Percentiles rank a stretch among this genome's conserved stretches.
Conservation (phyloP, 1,140 invertebrate species). For the Atta cephalotes region DNA sequence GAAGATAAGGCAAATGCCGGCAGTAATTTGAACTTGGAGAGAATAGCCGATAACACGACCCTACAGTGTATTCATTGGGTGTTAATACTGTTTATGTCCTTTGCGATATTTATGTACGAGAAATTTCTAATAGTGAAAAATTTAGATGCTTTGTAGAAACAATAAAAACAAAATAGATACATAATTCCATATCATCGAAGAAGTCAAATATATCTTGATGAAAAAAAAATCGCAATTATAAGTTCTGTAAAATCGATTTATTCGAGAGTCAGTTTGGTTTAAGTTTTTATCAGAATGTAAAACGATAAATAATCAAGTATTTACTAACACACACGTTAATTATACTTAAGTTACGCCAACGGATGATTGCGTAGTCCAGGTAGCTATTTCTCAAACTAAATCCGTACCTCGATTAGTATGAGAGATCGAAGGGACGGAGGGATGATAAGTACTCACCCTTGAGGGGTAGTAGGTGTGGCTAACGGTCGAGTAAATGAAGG, state of each 20-base stretch:
- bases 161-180: not conserved
- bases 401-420: slow-evolving; percentile 76
- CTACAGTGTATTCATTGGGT: slow-evolving; percentile 60
- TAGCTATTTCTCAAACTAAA: slow-evolving; percentile 71
- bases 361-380: slow-evolving; percentile 42
- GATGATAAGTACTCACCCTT: slow-evolving; percentile 78
- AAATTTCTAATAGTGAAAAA: not conserved
- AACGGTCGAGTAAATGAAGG: slow-evolving; percentile 86
- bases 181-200: not conserved
- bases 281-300: not conserved
- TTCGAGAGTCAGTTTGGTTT: not conserved
- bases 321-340: slow-evolving; percentile 27
- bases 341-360: slow-evolving; percentile 16
- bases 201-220: not conserved
- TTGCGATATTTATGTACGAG: slow-evolving; percentile 10
- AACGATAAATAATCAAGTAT: slow-evolving; percentile 30
- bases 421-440: slow-evolving; percentile 77
- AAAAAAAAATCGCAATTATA: not conserved
- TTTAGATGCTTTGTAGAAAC: not conserved
- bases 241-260: not conserved
- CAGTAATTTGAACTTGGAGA: slow-evolving; percentile 81
- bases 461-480: slow-evolving; percentile 79
- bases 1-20: slow-evolving; percentile 82
- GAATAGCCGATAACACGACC: slow-evolving; percentile 63
- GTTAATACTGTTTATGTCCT: slow-evolving; percentile 45